Conservation (phyloP, 2,113 vertebrate genomes). For the Rhadina sibilatrix region DNA sequence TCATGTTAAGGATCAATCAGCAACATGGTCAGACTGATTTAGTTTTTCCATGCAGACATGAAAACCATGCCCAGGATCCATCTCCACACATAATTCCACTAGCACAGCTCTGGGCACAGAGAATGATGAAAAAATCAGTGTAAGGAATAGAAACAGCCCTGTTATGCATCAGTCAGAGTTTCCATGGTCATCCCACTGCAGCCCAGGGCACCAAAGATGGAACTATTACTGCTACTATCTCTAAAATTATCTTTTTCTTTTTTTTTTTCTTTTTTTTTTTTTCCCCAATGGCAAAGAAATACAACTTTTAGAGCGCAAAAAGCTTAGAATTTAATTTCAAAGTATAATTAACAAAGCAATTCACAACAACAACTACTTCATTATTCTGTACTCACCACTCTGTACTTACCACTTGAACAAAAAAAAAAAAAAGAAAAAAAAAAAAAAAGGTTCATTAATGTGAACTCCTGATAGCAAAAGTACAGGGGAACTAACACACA, state of each 20-base stretch:
- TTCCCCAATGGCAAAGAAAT: neutral
- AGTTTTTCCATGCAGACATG: rapidly evolving
- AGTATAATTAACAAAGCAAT: neutral
- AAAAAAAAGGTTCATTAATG: neutral
- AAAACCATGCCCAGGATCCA: neutral
- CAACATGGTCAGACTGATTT: neutral
- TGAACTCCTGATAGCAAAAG: neutral
- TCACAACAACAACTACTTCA: neutral
- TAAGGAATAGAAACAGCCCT: neutral
- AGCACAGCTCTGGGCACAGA: neutral
- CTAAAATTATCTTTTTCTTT: neutral
- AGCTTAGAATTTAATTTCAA: neutral
- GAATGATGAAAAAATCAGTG: neutral
- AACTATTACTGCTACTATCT: neutral
- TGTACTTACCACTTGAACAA: neutral
- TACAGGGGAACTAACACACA: neutral
- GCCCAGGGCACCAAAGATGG: neutral
- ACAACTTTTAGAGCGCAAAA: neutral
- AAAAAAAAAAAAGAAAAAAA: neutral
- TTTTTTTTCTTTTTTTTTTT: too few relatives aligned
- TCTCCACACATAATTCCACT: rapidly evolving
- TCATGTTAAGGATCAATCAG: neutral
- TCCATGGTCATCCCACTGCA: neutral
- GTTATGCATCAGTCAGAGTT: rapidly evolving
- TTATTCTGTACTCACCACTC: neutral